Evolutionary conservation across 2,888 invertebrate genomes (phyloP).

Genomic region (Operophtera brumata): DNA sequence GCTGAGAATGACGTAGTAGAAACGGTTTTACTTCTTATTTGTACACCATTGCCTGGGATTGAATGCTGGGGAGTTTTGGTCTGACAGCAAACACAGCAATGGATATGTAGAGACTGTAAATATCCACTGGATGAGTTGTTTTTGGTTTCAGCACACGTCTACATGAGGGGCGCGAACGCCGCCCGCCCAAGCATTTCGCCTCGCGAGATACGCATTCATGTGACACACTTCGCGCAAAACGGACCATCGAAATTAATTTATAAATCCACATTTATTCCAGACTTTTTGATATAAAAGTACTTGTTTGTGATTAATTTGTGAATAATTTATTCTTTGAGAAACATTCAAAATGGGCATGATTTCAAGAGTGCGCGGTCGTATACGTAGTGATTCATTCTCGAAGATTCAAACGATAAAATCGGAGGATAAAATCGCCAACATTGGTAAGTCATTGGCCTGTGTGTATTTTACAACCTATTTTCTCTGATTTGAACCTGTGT

Average conservation of each 20-base stretch:
- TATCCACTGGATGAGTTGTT: conserved; percentile 12
- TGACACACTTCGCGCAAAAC: conserved; percentile 53
- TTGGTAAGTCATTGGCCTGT: conserved; percentile 74
- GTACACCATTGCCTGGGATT: conserved; percentile 35
- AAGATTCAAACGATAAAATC: conserved; percentile 82
- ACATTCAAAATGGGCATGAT: conserved; percentile 83
- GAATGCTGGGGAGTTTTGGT: neutral
- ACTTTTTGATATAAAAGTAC: conserved; percentile 15
- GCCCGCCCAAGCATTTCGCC: conserved; percentile 55
- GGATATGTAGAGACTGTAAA: conserved; percentile 23
- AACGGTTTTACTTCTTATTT: conserved; percentile 9
- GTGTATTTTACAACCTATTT: neutral
- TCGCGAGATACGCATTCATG: conserved; percentile 67
- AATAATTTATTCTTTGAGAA: conserved; percentile 16
- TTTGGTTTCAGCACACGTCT: conserved; percentile 35
- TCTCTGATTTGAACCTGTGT: neutral
- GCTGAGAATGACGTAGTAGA: conserved; percentile 1
- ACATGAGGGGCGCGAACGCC: conserved; percentile 46
- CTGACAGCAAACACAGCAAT: conserved; percentile 33
- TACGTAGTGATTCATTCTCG: conserved; percentile 83
- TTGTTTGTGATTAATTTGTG: conserved; percentile 24
- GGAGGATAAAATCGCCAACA: conserved; percentile 86
- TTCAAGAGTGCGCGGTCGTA: conserved; percentile 84
- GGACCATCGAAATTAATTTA: conserved; percentile 38
- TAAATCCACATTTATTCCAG: conserved; percentile 20